Evolutionary conservation across 1,140 invertebrate genomes (phyloP).

Genomic region (Stegodyphus mimosarum): DNA sequence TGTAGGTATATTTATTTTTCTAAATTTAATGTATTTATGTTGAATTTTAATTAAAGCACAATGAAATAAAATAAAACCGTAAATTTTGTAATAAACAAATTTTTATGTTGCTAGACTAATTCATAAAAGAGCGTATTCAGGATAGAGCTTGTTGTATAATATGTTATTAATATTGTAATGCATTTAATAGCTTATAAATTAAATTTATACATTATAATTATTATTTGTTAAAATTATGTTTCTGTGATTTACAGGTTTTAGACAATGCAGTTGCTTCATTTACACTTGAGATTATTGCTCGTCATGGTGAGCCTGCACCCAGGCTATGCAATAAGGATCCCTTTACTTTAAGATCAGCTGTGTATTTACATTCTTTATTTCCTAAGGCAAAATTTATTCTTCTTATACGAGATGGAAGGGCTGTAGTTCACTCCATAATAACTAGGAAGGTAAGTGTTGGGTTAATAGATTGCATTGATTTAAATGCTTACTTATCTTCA

Average conservation of each 20-base stretch:
- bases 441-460: slow-evolving; percentile 80
- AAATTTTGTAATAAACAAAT: no score
- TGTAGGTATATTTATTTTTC: neutral
- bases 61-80: no score
- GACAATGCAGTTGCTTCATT: slow-evolving; percentile 96
- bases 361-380: slow-evolving; percentile 76
- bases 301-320: slow-evolving; percentile 93
- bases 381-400: slow-evolving; percentile 93
- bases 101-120: no score
- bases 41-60: no score
- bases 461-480: no score
- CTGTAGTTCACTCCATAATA: slow-evolving; percentile 97
- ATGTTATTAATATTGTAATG: no score
- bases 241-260: slow-evolving; percentile 75
- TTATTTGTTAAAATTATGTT: slow-evolving; percentile 40
- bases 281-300: slow-evolving; percentile 93
- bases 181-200: no score
- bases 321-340: slow-evolving; percentile 98
- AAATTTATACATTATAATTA: neutral
- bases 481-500: no score
- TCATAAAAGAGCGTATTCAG: no score
- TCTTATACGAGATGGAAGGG: slow-evolving; percentile 97
- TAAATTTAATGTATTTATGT: slow-evolving; percentile 10
- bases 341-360: slow-evolving; percentile 94
- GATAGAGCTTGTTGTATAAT: no score